A percentile compares a stretch with the other conserved stretches of the same genome.
These are phyloP conservation scores for Tetramorium simillimum DNA, from an alignment of 1,140 invertebrate genomes.

Conservation along the genomic window DNA sequence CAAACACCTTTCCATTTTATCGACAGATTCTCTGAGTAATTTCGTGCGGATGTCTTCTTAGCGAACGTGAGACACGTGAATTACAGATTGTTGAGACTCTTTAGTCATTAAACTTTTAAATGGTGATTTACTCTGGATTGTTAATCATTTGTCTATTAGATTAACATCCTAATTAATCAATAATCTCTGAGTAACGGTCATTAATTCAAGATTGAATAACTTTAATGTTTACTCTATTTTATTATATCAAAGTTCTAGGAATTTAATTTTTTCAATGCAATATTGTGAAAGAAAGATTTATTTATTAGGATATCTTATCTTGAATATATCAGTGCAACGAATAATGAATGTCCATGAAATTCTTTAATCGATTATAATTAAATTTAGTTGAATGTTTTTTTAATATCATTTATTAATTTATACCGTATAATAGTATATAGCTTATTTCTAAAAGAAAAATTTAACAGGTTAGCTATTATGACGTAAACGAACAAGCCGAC, in stretches of 20 bases:
- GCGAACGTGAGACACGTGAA: neutral
- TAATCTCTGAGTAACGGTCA: neutral
- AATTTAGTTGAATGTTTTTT: neutral
- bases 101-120: neutral
- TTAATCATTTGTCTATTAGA: neutral
- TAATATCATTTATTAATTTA: neutral
- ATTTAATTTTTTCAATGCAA: neutral
- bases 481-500: neutral
- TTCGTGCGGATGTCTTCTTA: neutral
- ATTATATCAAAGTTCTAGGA: neutral
- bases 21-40: neutral
- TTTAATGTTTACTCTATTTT: neutral
- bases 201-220: neutral
- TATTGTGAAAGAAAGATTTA: neutral
- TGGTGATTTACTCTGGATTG: neutral
- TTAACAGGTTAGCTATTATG: neutral
- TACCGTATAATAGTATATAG: neutral
- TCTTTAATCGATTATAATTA: neutral
- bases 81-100: neutral
- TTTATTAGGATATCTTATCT: neutral
- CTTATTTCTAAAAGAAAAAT: neutral
- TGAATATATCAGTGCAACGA: neutral
- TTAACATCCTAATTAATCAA: conserved; percentile 11
- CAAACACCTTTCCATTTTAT: neutral
- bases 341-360: neutral